phyloP scores from a whole-genome alignment of 2,113 vertebrate species.

The Harpagus bidentatus region DNA sequence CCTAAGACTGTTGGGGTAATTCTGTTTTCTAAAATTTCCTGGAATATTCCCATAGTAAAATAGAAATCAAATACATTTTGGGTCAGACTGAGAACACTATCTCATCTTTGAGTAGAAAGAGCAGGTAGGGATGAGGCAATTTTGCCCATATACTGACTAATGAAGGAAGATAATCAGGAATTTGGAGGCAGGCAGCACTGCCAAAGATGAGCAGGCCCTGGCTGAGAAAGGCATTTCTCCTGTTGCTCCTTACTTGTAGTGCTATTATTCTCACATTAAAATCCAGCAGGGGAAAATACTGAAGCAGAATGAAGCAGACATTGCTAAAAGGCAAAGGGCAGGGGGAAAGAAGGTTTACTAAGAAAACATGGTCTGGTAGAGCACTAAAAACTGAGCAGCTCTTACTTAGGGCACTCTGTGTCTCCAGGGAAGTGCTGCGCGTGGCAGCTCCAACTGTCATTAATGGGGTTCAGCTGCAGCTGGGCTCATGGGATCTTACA shows the following conservation, averaged over 20 bases:
- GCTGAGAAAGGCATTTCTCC: constrained; percentile 9
- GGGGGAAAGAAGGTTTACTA: background rate
- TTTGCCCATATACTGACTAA: background rate
- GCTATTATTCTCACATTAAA: constrained; percentile 35
- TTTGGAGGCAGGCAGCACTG: background rate
- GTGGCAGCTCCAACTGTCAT: background rate
- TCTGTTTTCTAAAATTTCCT: background rate
- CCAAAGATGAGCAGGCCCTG: background rate
- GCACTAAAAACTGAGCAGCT: background rate
- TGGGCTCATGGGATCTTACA: background rate
- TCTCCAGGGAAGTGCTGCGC: background rate
- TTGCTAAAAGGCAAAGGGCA: constrained; percentile 45
- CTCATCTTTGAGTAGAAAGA: background rate
- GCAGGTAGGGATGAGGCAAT: background rate
- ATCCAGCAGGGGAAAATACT: constrained; percentile 41
- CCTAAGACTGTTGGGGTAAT: background rate
- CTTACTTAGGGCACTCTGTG: background rate
- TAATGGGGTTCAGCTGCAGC: background rate
- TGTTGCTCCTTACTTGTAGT: background rate
- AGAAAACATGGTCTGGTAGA: background rate
- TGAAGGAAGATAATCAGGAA: background rate
- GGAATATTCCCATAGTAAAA: background rate
- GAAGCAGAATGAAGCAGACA: constrained; percentile 51
- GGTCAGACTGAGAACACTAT: background rate
- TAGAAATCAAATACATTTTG: background rate